A percentile compares a stretch with the other conserved stretches of the same genome.
Evolutionary conservation across 2,888 invertebrate genomes (phyloP).

Genomic region (Melieria crassipennis): DNA sequence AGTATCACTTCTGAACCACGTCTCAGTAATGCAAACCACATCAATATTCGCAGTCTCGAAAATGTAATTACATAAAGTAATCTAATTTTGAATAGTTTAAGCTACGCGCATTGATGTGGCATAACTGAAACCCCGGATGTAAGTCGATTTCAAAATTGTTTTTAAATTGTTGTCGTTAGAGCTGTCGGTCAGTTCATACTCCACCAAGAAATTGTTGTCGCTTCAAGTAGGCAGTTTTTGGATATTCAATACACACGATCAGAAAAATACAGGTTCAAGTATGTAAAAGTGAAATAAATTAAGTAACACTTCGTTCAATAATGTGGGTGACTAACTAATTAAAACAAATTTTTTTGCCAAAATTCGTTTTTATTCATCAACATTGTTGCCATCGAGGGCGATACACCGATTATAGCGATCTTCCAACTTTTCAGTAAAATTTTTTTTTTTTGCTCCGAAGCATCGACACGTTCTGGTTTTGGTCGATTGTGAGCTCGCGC

Average conservation of each 20-base stretch:
- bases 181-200: neutral
- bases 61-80: conserved; percentile 1
- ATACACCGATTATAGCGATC: no score
- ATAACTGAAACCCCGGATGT: conserved; percentile 7
- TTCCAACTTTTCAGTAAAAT: no score
- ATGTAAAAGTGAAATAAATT: neutral
- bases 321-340: no score
- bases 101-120: neutral
- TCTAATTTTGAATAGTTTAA: neutral
- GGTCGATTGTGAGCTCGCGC: no score
- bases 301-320: no score
- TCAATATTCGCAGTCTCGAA: neutral
- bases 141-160: neutral
- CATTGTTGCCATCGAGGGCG: no score
- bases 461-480: no score
- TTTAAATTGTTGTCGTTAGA: neutral
- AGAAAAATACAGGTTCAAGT: neutral
- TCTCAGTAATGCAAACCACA: neutral
- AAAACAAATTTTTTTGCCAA: no score
- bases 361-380: no score
- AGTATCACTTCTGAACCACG: neutral
- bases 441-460: no score
- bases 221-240: neutral
- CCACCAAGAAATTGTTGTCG: neutral
- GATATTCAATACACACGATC: neutral